Conservation (phyloP, 1,140 invertebrate genomes). For the Hesperophylax magnus region DNA sequence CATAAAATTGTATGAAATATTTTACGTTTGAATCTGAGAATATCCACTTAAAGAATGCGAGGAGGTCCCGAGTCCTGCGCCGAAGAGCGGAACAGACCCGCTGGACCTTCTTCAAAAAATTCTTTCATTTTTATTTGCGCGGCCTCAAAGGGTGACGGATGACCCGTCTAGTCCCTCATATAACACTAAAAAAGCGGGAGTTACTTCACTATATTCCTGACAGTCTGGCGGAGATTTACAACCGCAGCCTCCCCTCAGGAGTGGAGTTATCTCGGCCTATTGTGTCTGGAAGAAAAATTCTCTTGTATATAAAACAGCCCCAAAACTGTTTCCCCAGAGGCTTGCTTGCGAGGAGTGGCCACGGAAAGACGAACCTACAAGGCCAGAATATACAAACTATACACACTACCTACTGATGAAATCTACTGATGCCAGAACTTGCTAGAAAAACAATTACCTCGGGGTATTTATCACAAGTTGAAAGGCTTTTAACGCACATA, state of each 20-base stretch:
- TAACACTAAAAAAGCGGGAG: conserved; percentile 41
- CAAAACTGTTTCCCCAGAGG: conserved; percentile 33
- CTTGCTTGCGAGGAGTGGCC: neutral
- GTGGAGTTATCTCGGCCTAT: conserved; percentile 47
- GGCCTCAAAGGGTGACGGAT: conserved; percentile 58
- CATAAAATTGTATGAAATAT: neutral
- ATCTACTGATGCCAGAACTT: neutral
- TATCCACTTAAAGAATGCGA: conserved; percentile 9
- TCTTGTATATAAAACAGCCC: conserved; percentile 45
- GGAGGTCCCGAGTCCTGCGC: neutral
- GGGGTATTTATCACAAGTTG: conserved; percentile 53
- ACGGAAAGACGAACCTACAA: neutral
- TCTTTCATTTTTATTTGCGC: conserved; percentile 54
- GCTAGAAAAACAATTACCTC: conserved; percentile 54
- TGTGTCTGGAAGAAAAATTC: conserved; percentile 55
- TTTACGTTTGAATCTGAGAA: neutral
- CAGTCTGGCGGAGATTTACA: conserved; percentile 33
- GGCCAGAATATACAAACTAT: no score
- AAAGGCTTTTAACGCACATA: conserved; percentile 53
- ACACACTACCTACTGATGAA: neutral
- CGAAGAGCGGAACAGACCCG: no score
- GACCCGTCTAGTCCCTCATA: conserved; percentile 55
- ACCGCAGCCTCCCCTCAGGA: neutral
- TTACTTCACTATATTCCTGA: conserved; percentile 31
- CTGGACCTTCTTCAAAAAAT: conserved; percentile 52